These are phyloP conservation scores for Sinodicranocentrus sp. DNA, from an alignment of 2,888 invertebrate species.

Conservation along the genomic window DNA sequence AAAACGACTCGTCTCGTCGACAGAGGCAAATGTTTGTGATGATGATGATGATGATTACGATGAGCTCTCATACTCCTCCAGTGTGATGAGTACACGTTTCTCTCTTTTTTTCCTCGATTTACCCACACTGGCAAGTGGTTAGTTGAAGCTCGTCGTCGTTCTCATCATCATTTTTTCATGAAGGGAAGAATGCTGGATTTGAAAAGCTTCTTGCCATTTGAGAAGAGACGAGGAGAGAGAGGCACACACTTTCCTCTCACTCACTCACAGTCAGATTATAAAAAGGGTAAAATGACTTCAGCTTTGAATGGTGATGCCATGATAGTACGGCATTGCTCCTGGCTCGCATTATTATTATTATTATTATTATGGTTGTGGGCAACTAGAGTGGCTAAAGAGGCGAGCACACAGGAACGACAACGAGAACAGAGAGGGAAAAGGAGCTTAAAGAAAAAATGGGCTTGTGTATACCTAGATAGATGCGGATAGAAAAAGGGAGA, in stretches of 20 bases:
- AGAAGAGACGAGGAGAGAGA: slow-evolving; percentile 25
- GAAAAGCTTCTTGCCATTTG: slow-evolving; percentile 45
- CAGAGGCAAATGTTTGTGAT: neutral
- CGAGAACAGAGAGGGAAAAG: neutral
- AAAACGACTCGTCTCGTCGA: slow-evolving; percentile 27
- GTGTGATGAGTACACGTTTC: slow-evolving; percentile 4
- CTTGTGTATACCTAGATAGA: neutral
- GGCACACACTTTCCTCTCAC: slow-evolving; percentile 34
- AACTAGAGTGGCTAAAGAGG: slow-evolving; percentile 41
- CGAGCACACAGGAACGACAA: neutral
- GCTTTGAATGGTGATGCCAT: slow-evolving; percentile 51
- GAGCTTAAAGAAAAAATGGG: neutral
- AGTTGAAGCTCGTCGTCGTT: neutral
- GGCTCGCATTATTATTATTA: slow-evolving; percentile 54
- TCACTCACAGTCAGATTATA: slow-evolving; percentile 45
- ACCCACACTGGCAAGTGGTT: slow-evolving; percentile 48
- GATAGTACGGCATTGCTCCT: slow-evolving; percentile 28
- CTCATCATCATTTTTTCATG: slow-evolving; percentile 20
- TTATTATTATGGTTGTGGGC: slow-evolving; percentile 57
- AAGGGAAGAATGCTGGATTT: slow-evolving; percentile 31
- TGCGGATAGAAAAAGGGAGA: no score
- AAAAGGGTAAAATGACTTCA: slow-evolving; percentile 55
- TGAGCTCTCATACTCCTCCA: slow-evolving; percentile 6
- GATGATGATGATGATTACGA: slow-evolving; percentile 22
- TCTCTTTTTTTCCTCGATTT: slow-evolving; percentile 24